Evolutionary conservation across 2,888 invertebrate species (phyloP).

Genomic region (Trachelus tabidus): DNA sequence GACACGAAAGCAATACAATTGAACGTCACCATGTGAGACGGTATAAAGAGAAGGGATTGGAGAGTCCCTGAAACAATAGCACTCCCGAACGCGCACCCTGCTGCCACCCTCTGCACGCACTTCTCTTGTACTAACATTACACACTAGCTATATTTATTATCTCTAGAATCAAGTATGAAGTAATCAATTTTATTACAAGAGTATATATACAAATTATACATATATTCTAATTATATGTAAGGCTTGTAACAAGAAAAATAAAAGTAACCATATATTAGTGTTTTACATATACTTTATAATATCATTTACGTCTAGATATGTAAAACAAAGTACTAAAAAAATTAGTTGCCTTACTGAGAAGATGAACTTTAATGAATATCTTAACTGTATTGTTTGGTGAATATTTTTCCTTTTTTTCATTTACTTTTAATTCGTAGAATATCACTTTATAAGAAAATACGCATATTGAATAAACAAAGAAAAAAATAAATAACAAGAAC

Average conservation of each 20-base stretch:
- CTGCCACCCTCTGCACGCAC: slow-evolving; percentile 66
- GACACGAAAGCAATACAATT: slow-evolving; percentile 65
- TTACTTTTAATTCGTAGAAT: slow-evolving; percentile 22
- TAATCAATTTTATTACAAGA: slow-evolving; percentile 64
- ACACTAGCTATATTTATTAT: slow-evolving; percentile 65
- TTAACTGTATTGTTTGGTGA: slow-evolving; percentile 50
- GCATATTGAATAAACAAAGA: slow-evolving; percentile 23
- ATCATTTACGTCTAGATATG: slow-evolving; percentile 60
- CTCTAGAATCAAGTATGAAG: slow-evolving; percentile 58
- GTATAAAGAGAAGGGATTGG: slow-evolving; percentile 53
- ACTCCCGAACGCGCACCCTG: slow-evolving; percentile 59
- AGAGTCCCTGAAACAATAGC: slow-evolving; percentile 56
- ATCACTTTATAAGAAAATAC: slow-evolving; percentile 26
- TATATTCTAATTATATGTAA: slow-evolving; percentile 64
- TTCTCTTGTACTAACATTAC: slow-evolving; percentile 65
- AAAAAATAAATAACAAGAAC: background rate
- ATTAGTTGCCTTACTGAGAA: slow-evolving; percentile 62
- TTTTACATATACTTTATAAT: slow-evolving; percentile 66
- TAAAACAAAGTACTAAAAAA: slow-evolving; percentile 53
- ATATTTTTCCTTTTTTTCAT: slow-evolving; percentile 24
- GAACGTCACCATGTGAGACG: slow-evolving; percentile 65
- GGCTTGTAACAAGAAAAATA: slow-evolving; percentile 66
- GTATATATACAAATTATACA: slow-evolving; percentile 65
- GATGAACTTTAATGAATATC: slow-evolving; percentile 44
- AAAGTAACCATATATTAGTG: slow-evolving; percentile 66